A percentile compares a stretch with the other conserved stretches of the same genome.
Conservation (phyloP, 2,888 invertebrate genomes). For the Chaitophorus viminalis region DNA sequence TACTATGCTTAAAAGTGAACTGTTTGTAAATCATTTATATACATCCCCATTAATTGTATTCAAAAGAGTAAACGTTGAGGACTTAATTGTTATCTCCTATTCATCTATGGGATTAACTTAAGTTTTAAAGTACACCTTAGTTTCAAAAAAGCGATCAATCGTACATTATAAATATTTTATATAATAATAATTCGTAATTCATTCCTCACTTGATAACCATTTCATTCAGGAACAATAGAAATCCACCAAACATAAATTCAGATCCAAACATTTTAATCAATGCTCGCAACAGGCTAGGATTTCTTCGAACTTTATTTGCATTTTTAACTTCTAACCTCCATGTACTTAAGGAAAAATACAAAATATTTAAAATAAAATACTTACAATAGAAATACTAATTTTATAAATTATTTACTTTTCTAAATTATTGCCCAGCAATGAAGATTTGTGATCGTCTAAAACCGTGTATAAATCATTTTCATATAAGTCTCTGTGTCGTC, state of each 20-base stretch:
- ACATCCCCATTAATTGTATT: no score
- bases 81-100: no score
- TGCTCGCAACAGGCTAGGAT: conserved; percentile 74
- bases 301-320: conserved; percentile 68
- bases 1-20: no score
- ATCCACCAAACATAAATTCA: conserved; percentile 73
- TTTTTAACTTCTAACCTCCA: conserved; percentile 74
- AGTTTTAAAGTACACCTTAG: no score
- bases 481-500: neutral
- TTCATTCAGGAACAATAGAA: conserved; percentile 74
- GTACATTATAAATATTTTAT: no score
- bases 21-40: no score
- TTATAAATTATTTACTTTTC: conserved; percentile 1
- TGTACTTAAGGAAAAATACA: neutral
- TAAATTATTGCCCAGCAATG: neutral
- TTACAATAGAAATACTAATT: neutral
- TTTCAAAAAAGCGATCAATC: no score
- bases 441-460: conserved; percentile 5
- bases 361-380: neutral
- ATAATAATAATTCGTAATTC: no score
- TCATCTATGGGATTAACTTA: no score
- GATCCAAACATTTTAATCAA: conserved; percentile 74
- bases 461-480: neutral
- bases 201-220: conserved; percentile 72
- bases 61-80: no score